These are phyloP conservation scores for Ephestia elutella DNA, from an alignment of 1,140 invertebrate genomes.

Conservation along the genomic window DNA sequence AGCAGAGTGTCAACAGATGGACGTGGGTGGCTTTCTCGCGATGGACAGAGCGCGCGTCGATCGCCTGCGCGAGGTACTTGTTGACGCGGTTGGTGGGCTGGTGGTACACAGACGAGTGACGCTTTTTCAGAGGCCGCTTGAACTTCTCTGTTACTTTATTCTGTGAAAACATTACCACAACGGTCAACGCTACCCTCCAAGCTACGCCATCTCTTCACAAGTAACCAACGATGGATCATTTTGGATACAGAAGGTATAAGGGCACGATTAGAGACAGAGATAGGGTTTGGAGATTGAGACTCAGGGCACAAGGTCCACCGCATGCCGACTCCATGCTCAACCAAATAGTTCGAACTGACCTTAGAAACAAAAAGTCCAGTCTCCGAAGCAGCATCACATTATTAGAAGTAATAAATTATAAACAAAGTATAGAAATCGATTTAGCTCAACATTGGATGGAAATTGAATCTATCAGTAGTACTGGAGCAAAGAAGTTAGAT, in stretches of 20 bases:
- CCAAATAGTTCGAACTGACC: slow-evolving; percentile 54
- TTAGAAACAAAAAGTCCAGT: slow-evolving; percentile 64
- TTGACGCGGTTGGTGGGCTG: slow-evolving; percentile 91
- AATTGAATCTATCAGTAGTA: neutral
- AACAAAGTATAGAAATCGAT: slow-evolving; percentile 11
- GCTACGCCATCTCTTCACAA: neutral
- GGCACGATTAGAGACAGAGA: slow-evolving; percentile 9
- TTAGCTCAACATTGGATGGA: neutral
- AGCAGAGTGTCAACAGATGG: slow-evolving; percentile 87
- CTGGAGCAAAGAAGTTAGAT: slow-evolving; percentile 20
- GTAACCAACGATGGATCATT: neutral
- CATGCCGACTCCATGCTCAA: slow-evolving; percentile 66
- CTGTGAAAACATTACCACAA: slow-evolving; percentile 67
- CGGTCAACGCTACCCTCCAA: neutral
- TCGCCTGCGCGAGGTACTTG: slow-evolving; percentile 92
- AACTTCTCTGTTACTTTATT: slow-evolving; percentile 90
- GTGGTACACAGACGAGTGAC: slow-evolving; percentile 88
- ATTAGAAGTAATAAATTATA: slow-evolving; percentile 51
- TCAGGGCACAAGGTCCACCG: slow-evolving; percentile 48
- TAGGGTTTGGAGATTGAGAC: slow-evolving; percentile 9
- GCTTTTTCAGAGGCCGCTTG: slow-evolving; percentile 90
- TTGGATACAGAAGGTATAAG: slow-evolving; percentile 9
- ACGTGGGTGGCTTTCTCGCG: slow-evolving; percentile 92
- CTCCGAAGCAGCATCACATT: slow-evolving; percentile 70
- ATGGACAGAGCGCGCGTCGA: slow-evolving; percentile 92